Evolutionary conservation across 2,797 vertebrate genomes (phyloP), one percentile per base, ranked within the genome.

Genomic region (Leptoclinus maculatus): DNA sequence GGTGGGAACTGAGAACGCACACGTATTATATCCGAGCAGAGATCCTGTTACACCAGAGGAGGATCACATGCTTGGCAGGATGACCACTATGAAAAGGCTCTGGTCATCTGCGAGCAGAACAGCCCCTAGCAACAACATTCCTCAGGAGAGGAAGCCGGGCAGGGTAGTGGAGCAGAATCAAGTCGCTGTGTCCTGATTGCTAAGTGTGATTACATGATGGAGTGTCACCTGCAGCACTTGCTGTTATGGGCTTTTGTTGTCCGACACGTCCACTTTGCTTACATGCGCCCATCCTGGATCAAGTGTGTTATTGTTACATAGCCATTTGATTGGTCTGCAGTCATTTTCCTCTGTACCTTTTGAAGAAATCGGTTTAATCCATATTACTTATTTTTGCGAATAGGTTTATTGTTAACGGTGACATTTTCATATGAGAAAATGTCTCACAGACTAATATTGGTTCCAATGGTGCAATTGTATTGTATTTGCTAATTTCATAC

Each of bases 51-150:
- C 87, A 63, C 53, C 49, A 66, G 64, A 79, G 57, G 65, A 71
- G 65, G 62, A 74, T 86, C 74, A 74, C 60, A 76, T 68, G 72
- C 66, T 76, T 79, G 81, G 72, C 81, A 76, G 69, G 67, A 79
- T 65, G 81, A 73, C 64, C 70, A 39, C 53, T 27, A 66, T 79
- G 60, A 81, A 88, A 83, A 82, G 78, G 25, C 71, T 68, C 62
- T 43, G 82, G 84, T 88, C 78, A 78, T 88, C 71, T 71, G 66
- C 1, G 21, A 75, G 81, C 76, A 80, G 69, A 80, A 80, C 56
- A 80, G 74, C 53, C 79, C 69, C 17, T 7, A 84, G 87, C 87
- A 87, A 74, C 80, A 83, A 29, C 38, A 60, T 81, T 79, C 63
- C 87, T 80, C 73, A 2, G 38, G 80, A 70, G 76, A 80, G 56